Percentiles rank a stretch among this genome's conserved stretches.
Evolutionary conservation across 2,797 vertebrate species (phyloP).

Genomic region (Chaenodraco wilsoni): DNA sequence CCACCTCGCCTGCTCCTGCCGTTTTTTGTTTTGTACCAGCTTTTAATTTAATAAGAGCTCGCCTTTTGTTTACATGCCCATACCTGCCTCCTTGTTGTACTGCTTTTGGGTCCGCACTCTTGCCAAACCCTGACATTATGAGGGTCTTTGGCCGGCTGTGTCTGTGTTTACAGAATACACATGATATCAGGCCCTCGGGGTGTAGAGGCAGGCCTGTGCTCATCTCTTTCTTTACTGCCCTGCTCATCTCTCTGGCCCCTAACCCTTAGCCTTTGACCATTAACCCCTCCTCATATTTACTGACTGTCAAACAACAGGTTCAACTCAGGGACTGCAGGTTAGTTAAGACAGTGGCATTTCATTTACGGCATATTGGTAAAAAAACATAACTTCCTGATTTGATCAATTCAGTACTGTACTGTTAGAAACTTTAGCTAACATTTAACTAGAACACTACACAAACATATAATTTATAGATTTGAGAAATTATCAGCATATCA

Average conservation of each 20-base stretch:
- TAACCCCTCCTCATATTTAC: constrained; percentile 23
- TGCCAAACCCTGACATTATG: background rate
- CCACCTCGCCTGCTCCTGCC: too few relatives aligned
- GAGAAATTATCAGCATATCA: background rate
- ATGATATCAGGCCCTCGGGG: constrained; percentile 41
- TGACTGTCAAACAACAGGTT: constrained; percentile 47
- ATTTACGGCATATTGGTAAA: background rate
- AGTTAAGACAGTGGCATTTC: constrained; percentile 11
- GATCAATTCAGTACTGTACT: background rate
- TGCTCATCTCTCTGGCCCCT: constrained; percentile 55
- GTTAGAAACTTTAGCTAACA: background rate
- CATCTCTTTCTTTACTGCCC: constrained; percentile 50
- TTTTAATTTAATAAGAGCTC: too few relatives aligned
- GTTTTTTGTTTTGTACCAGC: too few relatives aligned
- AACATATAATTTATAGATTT: background rate
- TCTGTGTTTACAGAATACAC: constrained; percentile 49
- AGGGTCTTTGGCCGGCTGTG: constrained; percentile 6
- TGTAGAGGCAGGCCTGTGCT: constrained; percentile 46
- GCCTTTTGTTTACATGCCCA: too few relatives aligned
- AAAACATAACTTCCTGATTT: background rate
- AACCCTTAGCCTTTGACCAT: constrained; percentile 58
- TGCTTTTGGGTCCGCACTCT: too few relatives aligned
- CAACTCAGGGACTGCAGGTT: constrained; percentile 33
- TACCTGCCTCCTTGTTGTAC: too few relatives aligned
- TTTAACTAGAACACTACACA: fast-evolving